Evolutionary conservation across 2,888 invertebrate genomes (phyloP), one percentile per base, ranked within the genome.

Genomic region (Drosophila tanythrix): DNA sequence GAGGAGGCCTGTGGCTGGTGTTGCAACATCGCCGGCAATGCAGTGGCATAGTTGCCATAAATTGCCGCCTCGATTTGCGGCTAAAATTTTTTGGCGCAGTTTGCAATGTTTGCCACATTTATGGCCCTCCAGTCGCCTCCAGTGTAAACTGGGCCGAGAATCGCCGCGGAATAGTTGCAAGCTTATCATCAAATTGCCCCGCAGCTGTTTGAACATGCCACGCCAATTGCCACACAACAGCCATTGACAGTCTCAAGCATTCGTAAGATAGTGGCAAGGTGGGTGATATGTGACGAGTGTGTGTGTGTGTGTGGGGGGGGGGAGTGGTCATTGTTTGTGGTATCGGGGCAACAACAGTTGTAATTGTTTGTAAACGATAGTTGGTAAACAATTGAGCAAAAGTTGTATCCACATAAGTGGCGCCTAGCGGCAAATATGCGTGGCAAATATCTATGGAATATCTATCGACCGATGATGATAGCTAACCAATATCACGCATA

Each of bases 291-390:
- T 13, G 8, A 13, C 15, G 52, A 33, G 21, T 3, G 10, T 3
- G 18, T 0, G n/a, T 21, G 21, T 21, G 21, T 1, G 35, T 10
- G 11, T 5, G 15, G 15, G 25, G 11, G 18, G 40, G 27, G 43
- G 56, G 8, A 62, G 7, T 40, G 43, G 57, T 29, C 50, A 64
- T 74, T 70, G 60, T 70, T 70, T 55, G 31, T 21, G 51, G 4
- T 21, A 63, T 60, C 36, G 35, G 43, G 38, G 65, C 67, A 36
- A 35, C 58, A 89, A 90, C 79, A 76, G 87, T 89, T 90, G 89
- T 88, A 87, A 87, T 87, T 88, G 83, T 90, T 90, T 87, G 87
- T 87, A 83, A 87, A 86, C 83, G 90, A 87, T 88, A 87, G 81
- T 86, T 81, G 76, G 81, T 76, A 89, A 88, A 88, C 82, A 88